Evolutionary conservation across 2,888 invertebrate species (phyloP), one percentile per base, ranked within the genome.

Genomic region (Anthophora plumipes): DNA sequence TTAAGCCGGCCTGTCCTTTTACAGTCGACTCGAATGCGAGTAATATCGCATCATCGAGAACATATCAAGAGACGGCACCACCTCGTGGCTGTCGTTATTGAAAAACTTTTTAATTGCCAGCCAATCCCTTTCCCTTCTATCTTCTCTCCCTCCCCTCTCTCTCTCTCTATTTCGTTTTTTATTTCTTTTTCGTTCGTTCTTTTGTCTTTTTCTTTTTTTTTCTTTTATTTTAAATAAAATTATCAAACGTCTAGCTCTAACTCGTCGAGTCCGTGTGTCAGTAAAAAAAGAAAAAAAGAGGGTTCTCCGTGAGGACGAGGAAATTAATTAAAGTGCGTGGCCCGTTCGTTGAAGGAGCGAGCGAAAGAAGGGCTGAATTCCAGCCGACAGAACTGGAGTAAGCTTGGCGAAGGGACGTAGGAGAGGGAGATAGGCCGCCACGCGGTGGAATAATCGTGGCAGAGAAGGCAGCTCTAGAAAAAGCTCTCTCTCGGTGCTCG

Each of bases 291-390:
- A 37, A 66, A 59, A 75, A 77, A 59, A 68, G 75, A 69, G 14
- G 57, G 60, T 37, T 77, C 72, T 74, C 61, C 69, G 14, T 54
- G 74, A 66, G 57, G 46, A 82, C 66, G 82, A 52, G 78, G 72
- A 72, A 87, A 86, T 87, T 86, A 86, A 86, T 86, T 86, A 86
- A 87, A 83, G 79, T 78, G 82, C 78, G 72, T 72, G 70, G 43
- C 46, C 61, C 57, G 25, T 46, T 48, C 60, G 17, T 52, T 20
- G 61, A 70, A 52, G 61, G 48, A 25, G 20, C 17, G 37, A 48
- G 41, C 31, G 50, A 11, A 39, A 52, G 64, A 67, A 61, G 48
- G 46, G 60, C n/a, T 20, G 71, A 46, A 63, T 64, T 61, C 70
- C 39, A 8, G 39, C 17, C 6, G 37, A 31, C 22, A 66, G 52